These are phyloP conservation scores for Smithornis capensis DNA, from an alignment of 2,113 vertebrate genomes.

Conservation along the genomic window DNA sequence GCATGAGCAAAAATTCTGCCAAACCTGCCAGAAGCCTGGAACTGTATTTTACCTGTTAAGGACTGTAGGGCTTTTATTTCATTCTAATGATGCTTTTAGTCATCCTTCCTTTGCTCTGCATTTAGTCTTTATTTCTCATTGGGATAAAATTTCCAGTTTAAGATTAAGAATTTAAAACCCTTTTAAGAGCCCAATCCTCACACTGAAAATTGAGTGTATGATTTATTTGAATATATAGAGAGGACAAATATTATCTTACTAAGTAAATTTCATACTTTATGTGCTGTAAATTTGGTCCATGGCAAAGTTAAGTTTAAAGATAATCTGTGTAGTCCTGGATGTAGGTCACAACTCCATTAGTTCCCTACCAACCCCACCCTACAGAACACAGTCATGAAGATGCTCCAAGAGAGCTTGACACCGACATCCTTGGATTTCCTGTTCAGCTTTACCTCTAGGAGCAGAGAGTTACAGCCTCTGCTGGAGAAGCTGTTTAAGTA, in stretches of 20 bases:
- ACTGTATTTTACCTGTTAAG: neutral
- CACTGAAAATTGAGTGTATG: neutral
- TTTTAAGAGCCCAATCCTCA: neutral
- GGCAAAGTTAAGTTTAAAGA: neutral
- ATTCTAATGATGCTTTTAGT: neutral
- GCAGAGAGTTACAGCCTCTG: neutral
- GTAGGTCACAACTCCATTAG: neutral
- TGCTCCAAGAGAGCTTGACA: neutral
- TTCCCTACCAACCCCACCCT: neutral
- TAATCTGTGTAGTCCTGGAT: neutral
- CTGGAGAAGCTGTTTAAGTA: neutral
- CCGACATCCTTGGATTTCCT: neutral
- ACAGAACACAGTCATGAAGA: neutral
- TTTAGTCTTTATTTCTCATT: neutral
- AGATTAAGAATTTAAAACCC: neutral
- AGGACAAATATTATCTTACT: neutral
- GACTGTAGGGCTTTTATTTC: neutral
- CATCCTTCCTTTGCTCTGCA: neutral
- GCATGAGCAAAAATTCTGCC: neutral
- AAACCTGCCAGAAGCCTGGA: neutral
- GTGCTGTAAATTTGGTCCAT: neutral
- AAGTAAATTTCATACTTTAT: neutral
- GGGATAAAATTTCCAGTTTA: neutral
- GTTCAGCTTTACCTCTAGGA: neutral
- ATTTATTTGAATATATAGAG: neutral